Evolutionary conservation across 30 jellyfish, hydroid and myxozoan genomes (phyloP), one percentile per base, ranked within the genome.

Genomic region (Turritopsis dohrnii): DNA sequence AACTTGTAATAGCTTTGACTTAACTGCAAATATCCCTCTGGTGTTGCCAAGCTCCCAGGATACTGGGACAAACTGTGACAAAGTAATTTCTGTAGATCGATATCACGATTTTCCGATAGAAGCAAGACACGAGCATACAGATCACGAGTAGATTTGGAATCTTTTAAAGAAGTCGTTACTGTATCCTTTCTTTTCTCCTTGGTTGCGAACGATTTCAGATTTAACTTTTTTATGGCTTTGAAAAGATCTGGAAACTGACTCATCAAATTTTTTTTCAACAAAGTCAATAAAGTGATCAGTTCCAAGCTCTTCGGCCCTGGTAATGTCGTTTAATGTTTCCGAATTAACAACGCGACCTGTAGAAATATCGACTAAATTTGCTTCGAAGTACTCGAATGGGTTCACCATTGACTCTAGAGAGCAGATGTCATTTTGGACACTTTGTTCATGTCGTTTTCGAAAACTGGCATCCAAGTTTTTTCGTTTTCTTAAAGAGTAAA

Each of bases 1-100:
- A 22, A 81, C 18, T 23, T 81, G 83, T 18, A 81, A 28, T 19
- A 52, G 4, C 87, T 60, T 81, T 18, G 87, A 81, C 1, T 65
- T 65, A 0, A 81, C 87, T 4, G 54, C 52, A 81, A 3, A 18
- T 7, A 23, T 53, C 85, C 83, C 21, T 21, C 60, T 24, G 83
- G 29, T 0, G 83, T 81, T 81, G 87, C 87, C 1, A 81, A 54
- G 29, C 74, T 21, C 0, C 81, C 85, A 0, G 87, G 87, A 7
- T 53, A 65, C 29, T 3, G 20, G 19, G 77, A 0, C 0, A 81
- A 25, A 52, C 85, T 52, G 54, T 81, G 8, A 7, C 29, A 16
- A 41, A 81, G 77, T 41, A 81, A 65, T 54, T 65, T 71, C 21
- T 5, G 21, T 71, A 81, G 87, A 1, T 81, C 84, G 0, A 52